Base-by-base conservation (phyloP, 2,797 vertebrate genomes). In the Lycodopsis pacificus region DNA sequence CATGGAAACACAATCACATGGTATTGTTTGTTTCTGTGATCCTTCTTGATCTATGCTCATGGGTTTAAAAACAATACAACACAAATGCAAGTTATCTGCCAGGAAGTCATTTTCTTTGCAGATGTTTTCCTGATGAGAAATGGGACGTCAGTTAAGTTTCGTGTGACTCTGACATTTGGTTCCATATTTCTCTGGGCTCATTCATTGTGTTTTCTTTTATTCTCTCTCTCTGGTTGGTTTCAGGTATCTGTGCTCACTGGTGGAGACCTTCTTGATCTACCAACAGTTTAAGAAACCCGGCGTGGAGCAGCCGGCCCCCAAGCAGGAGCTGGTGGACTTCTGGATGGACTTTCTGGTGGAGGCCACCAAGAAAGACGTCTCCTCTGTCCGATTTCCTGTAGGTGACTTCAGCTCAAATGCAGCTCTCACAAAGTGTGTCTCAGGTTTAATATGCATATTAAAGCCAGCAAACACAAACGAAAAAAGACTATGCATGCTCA, bases 281-380 rank as follows among this genome's bases (percentile, higher is more conserved):
- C 96, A 99, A 51, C 97, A 99, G 85, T 99, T 98, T 93, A 97
- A 96, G 76, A 99, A 98, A 81, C 92, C 96, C 20, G 86, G 93
- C 48, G 51, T 67, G 11, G 98, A 99, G 63, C 96, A 97, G 67
- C 96, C 96, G 4, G 89, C 86, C 0, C 93, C 96, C 73, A 98
- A 95, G 79, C 97, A 98, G 90, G 98, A 99, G 82, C 95, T 98
- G 36, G 95, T 99, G 84, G 97, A 99, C 91, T 99, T 99, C 89
- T 99, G 98, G 98, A 99, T 99, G 98, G 98, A 99, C 90, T 98
- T 99, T 71, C 90, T 99, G 81, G 98, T 99, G 14, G 98, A 99
- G 85, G 96, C 97, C 51, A 99, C 98, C 17, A 98, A 99, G 89
- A 97, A 95, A 73, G 96, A 98, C 49, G 96, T 99, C 34, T 97